Conservation (phyloP, 2,888 invertebrate species). For the Oscheius sp. region DNA sequence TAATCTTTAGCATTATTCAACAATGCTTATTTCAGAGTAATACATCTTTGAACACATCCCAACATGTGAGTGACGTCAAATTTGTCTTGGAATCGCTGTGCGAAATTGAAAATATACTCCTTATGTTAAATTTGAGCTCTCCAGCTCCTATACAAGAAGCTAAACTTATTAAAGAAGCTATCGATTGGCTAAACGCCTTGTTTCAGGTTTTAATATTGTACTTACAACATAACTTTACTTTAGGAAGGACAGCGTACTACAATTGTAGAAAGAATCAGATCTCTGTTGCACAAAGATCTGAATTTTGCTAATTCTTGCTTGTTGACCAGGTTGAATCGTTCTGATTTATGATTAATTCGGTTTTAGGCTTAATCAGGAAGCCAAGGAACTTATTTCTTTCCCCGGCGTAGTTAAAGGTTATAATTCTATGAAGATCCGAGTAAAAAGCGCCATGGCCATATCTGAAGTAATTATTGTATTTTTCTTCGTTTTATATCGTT, state of each 20-base stretch:
- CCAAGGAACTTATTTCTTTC: constrained; percentile 27
- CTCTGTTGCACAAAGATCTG: constrained; percentile 23
- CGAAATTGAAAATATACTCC: constrained; percentile 16
- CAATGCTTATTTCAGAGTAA: constrained; percentile 1
- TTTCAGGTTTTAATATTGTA: not conserved
- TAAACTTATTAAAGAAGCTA: constrained; percentile 22
- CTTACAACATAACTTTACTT: not conserved
- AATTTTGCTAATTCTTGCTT: constrained; percentile 12
- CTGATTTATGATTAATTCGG: too few species aligned
- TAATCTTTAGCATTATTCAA: not conserved
- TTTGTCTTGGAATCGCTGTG: constrained; percentile 19
- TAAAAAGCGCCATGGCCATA: not conserved
- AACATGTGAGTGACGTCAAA: constrained; percentile 3
- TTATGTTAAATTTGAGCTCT: not conserved
- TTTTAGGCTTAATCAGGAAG: constrained; percentile 17
- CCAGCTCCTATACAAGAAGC: constrained; percentile 18
- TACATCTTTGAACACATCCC: not conserved
- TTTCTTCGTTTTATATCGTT: not conserved
- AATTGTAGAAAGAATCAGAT: constrained; percentile 15
- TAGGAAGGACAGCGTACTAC: constrained; percentile 4
- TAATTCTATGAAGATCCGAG: constrained; percentile 28
- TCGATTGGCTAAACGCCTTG: constrained; percentile 6
- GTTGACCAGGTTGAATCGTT: constrained; percentile 7
- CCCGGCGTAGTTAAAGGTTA: constrained; percentile 13
- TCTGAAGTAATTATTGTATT: constrained; percentile 7